Evolutionary conservation across 2,888 invertebrate species (phyloP), one percentile per base, ranked within the genome.

Genomic region (Zelleria hepariella): DNA sequence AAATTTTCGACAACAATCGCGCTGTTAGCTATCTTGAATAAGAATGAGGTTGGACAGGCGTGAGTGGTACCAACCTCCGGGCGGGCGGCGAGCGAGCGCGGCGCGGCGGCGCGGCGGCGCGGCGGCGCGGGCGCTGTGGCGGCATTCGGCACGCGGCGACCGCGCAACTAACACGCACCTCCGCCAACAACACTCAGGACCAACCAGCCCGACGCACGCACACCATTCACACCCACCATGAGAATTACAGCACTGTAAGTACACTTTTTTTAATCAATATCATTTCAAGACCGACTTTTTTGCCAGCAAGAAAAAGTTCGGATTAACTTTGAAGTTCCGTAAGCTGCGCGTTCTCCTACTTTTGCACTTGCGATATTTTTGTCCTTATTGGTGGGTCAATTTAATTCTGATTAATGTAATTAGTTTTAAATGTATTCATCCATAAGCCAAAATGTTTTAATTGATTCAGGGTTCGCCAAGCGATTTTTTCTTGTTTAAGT

Each of bases 191-290:
- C 27, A 23, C 4, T 24, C 52, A 26, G 52, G 53, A 51, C 20
- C 7, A 26, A 51, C 51, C 18, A 3, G 8, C 18, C 32, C 47
- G 47, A 26, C 26, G 42, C 32, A 18, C 59, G 42, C n/a, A 42
- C 27, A 10, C 20, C 56, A 32, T 32, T 23, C 20, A 21, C 32
- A 15, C n/a, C 52, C 57, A 52, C 23, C 23, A 60, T 60, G 60
- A 60, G 42, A 60, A 51, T 57, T 24, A 42, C 60, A 60, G 52
- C 57, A 18, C 51, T 60, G 60, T 60, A 57, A 60, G 60, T 60
- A 56, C 57, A 25, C 23, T 8, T 25, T 59, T 54, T n/a, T 32
- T 32, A n/a, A 18, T 21, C 49, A 49, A 23, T 21, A 10, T 55
- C 21, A 2, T 7, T 55, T 21, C 32, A 10, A 20, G 2, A 55